phyloP scores from a whole-genome alignment of 2,888 invertebrate species.

The Torymus auratus region DNA sequence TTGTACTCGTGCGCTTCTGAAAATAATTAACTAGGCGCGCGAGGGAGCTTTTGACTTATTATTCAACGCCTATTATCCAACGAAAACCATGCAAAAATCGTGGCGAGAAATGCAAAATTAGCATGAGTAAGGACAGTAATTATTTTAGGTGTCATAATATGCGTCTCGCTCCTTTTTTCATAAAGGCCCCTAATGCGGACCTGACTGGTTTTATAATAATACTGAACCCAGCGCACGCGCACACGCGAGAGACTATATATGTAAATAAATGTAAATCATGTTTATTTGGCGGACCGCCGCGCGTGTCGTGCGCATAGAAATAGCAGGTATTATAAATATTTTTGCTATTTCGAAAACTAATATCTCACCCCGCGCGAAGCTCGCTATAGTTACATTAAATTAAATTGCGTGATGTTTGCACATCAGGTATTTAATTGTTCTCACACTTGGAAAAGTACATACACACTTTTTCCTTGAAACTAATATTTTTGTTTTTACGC shows the following conservation, averaged over 20 bases:
- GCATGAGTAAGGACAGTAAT: conserved; percentile 11
- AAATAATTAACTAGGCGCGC: conserved; percentile 4
- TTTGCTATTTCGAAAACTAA: background rate
- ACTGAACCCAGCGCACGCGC: no score
- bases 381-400: no score
- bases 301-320: conserved; percentile 12
- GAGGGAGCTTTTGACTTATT: conserved; percentile 1
- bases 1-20: background rate
- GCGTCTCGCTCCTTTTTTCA: conserved; percentile 8
- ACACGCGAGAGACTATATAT: background rate
- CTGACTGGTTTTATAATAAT: conserved; percentile 25
- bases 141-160: conserved; percentile 42
- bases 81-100: background rate
- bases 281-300: conserved; percentile 11
- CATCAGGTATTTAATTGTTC: background rate
- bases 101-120: background rate
- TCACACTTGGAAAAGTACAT: background rate
- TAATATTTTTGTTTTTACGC: no score
- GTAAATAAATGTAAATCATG: conserved; percentile 39
- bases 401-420: no score
- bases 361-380: background rate
- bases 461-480: no score
- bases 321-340: conserved; percentile 8
- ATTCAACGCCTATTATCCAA: conserved; percentile 6
- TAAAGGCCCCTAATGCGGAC: conserved; percentile 14